Conservation (phyloP, 2,797 vertebrate species). For the Apogon hyalosoma region DNA sequence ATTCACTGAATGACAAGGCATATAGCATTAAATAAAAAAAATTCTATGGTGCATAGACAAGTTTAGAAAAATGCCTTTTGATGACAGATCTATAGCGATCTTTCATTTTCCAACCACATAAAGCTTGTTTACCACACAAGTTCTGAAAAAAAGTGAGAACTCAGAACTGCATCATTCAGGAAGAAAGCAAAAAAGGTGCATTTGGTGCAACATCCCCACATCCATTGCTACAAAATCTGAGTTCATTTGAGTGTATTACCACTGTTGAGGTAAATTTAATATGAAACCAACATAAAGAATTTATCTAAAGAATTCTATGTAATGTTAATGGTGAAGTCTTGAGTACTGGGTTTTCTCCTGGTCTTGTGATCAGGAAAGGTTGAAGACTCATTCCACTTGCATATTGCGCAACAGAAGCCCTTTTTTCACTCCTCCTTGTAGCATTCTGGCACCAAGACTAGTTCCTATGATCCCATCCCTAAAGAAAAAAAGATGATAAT, state of each 20-base stretch:
- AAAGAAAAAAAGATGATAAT: conserved; percentile 8
- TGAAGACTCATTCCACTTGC: conserved; percentile 74
- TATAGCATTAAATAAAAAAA: conserved; percentile 60
- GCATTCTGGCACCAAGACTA: conserved; percentile 80
- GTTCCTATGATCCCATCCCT: conserved; percentile 74
- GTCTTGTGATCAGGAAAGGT: conserved; percentile 28
- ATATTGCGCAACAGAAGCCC: conserved; percentile 78
- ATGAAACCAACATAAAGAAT: conserved; percentile 56
- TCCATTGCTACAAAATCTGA: conserved; percentile 68
- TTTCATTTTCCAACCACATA: conserved; percentile 32
- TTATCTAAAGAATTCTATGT: conserved; percentile 47
- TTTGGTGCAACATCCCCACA: conserved; percentile 76
- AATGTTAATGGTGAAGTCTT: conserved; percentile 49
- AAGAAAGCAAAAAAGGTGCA: conserved; percentile 77
- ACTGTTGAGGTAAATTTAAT: conserved; percentile 69
- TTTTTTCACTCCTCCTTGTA: conserved; percentile 79
- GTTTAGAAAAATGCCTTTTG: conserved; percentile 63
- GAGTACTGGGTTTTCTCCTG: conserved; percentile 24
- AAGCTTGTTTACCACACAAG: conserved; percentile 63
- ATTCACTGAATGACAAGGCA: conserved; percentile 79
- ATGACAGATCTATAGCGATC: conserved; percentile 45
- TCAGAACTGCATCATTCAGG: conserved; percentile 65
- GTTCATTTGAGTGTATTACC: conserved; percentile 54
- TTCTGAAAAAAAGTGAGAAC: conserved; percentile 55
- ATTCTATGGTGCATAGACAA: conserved; percentile 80